Evolutionary conservation across 2,113 vertebrate species (phyloP).

Genomic region (Sander vitreus): DNA sequence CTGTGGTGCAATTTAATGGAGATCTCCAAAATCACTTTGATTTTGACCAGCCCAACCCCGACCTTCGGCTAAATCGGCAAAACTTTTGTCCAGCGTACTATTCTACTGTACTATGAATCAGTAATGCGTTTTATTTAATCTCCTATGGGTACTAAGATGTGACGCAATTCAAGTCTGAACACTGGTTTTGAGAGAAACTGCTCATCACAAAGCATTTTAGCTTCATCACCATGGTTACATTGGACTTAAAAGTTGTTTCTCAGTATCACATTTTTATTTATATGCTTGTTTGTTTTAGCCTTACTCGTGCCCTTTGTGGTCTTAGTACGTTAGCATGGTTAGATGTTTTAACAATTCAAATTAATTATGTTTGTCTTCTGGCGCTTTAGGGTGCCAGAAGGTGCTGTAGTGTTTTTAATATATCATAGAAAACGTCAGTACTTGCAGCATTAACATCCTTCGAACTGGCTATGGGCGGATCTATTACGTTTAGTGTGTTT

Average conservation of each 20-base stretch:
- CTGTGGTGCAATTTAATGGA: background rate
- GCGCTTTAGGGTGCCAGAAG: background rate
- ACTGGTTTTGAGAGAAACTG: background rate
- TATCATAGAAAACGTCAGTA: background rate
- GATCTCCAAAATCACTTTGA: background rate
- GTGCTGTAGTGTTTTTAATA: background rate
- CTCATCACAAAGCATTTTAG: background rate
- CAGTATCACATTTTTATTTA: background rate
- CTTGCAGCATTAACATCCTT: no score
- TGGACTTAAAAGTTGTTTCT: conserved; percentile 6
- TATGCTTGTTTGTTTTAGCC: background rate
- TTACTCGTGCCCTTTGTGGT: background rate
- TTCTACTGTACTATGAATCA: background rate
- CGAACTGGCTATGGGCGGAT: no score
- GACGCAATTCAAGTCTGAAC: background rate
- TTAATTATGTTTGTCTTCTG: background rate
- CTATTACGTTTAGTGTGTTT: background rate
- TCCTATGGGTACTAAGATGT: background rate
- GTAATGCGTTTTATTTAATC: background rate
- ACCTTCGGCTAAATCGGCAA: background rate
- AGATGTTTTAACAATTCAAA: conserved; percentile 17
- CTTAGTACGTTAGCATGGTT: background rate
- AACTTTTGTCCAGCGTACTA: background rate
- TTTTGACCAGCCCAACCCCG: background rate
- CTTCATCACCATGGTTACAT: background rate